These are phyloP conservation scores for Timema podura DNA, from an alignment of 2,888 invertebrate genomes.

Conservation along the genomic window DNA sequence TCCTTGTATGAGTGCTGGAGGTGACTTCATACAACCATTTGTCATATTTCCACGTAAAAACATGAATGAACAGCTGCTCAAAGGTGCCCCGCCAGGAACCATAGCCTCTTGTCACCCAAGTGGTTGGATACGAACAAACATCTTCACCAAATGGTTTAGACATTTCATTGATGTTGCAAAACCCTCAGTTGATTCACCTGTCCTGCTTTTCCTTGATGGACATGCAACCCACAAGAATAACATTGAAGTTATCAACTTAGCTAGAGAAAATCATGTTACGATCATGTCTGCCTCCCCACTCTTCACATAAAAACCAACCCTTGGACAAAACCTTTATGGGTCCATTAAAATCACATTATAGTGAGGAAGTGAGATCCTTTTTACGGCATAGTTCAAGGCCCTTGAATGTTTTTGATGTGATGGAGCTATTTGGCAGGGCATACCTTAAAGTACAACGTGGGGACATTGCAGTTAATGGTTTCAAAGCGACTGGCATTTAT, in stretches of 20 bases:
- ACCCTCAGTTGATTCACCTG: conserved; percentile 10
- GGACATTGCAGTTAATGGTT: no score
- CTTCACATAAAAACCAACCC: no score
- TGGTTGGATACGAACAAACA: conserved; percentile 10
- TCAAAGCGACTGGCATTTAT: no score
- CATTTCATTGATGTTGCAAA: conserved; percentile 13
- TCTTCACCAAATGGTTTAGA: conserved; percentile 14
- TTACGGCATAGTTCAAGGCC: no score
- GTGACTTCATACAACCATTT: conserved; percentile 17
- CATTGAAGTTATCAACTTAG: no score
- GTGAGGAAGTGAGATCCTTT: no score
- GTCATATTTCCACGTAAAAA: conserved; percentile 20
- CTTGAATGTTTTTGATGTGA: no score
- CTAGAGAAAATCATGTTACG: conserved; percentile 20
- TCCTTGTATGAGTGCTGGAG: conserved; percentile 22
- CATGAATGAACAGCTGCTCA: conserved; percentile 12
- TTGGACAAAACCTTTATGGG: no score
- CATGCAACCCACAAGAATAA: conserved; percentile 8
- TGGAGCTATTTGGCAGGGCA: no score
- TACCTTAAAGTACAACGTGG: no score
- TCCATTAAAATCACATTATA: no score
- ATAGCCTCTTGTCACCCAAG: conserved; percentile 10
- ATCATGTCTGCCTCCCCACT: conserved; percentile 19
- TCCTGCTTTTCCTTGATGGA: conserved; percentile 18
- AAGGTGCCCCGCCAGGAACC: conserved; percentile 9